phyloP scores from a whole-genome alignment of 2,888 invertebrate species.

The Acrobasis suavella region DNA sequence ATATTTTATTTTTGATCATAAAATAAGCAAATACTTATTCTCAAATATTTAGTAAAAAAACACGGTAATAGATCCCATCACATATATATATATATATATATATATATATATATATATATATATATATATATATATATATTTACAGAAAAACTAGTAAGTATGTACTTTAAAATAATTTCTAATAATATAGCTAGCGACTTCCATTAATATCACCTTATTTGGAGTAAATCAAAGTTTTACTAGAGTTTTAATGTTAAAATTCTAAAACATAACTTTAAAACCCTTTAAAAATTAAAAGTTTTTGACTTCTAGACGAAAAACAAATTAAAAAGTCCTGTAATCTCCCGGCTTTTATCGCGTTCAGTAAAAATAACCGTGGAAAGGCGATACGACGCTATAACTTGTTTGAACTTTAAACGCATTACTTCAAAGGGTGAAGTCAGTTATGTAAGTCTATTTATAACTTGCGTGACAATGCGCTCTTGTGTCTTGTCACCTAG shows the following conservation, averaged over 20 bases:
- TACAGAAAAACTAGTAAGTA: too few species aligned
- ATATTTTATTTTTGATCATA: too few species aligned
- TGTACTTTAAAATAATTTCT: too few species aligned
- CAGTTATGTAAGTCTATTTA: conserved; percentile 26
- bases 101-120: too few species aligned
- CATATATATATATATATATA: too few species aligned
- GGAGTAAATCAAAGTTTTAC: neutral
- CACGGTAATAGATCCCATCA: too few species aligned
- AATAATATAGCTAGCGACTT: too few species aligned
- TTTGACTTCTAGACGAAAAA: neutral
- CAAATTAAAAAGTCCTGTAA: conserved; percentile 21
- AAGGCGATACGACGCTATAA: conserved; percentile 31
- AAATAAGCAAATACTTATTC: too few species aligned
- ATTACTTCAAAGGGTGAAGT: conserved; percentile 40
- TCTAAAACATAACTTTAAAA: neutral
- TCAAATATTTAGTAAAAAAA: too few species aligned
- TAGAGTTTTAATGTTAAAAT: neutral
- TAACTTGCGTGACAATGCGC: conserved; percentile 4
- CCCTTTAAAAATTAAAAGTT: neutral
- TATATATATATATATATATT: too few species aligned
- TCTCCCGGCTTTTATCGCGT: conserved; percentile 28
- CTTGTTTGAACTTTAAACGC: conserved; percentile 32
- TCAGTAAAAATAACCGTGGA: conserved; percentile 37
- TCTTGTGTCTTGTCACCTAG: conserved; percentile 18
- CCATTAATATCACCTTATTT: too few species aligned